Percentiles rank a stretch among this genome's conserved stretches.
Evolutionary conservation across 1,140 invertebrate species (phyloP).

Genomic region (Temnothorax curvispinosus): DNA sequence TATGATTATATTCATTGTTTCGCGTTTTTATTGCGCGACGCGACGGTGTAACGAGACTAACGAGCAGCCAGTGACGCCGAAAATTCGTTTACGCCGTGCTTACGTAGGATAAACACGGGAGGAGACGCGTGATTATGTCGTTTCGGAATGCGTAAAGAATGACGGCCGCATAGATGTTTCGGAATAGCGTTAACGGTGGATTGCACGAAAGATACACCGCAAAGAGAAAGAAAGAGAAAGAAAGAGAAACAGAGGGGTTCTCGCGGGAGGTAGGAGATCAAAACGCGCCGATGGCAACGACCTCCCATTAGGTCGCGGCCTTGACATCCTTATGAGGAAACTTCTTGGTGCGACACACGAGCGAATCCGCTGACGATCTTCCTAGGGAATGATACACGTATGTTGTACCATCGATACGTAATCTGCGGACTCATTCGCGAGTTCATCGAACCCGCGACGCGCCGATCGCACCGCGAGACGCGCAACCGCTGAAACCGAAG

Average conservation of each 20-base stretch:
- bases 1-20: background rate
- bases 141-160: slow-evolving; percentile 43
- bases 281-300: slow-evolving; percentile 71
- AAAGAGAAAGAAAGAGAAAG: slow-evolving; percentile 21
- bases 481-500: slow-evolving; percentile 33
- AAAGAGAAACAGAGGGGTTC: slow-evolving; percentile 17
- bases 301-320: slow-evolving; percentile 82
- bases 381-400: slow-evolving; percentile 29
- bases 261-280: slow-evolving; percentile 13
- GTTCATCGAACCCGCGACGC: slow-evolving; percentile 54
- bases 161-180: slow-evolving; percentile 2
- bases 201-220: slow-evolving; percentile 21
- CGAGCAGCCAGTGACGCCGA: no score
- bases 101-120: background rate
- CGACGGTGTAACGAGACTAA: background rate
- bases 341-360: slow-evolving; percentile 71
- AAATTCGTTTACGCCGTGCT: background rate
- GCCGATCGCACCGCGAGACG: background rate
- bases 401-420: slow-evolving; percentile 22
- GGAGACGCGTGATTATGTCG: slow-evolving; percentile 5
- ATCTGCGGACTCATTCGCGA: slow-evolving; percentile 45
- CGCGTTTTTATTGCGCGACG: background rate
- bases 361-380: slow-evolving; percentile 49
- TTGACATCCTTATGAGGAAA: slow-evolving; percentile 82
- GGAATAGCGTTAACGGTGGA: slow-evolving; percentile 30